A percentile compares a stretch with the other conserved stretches of the same genome.
Conservation (phyloP, 2,113 vertebrate genomes). For the Hucho hucho region DNA sequence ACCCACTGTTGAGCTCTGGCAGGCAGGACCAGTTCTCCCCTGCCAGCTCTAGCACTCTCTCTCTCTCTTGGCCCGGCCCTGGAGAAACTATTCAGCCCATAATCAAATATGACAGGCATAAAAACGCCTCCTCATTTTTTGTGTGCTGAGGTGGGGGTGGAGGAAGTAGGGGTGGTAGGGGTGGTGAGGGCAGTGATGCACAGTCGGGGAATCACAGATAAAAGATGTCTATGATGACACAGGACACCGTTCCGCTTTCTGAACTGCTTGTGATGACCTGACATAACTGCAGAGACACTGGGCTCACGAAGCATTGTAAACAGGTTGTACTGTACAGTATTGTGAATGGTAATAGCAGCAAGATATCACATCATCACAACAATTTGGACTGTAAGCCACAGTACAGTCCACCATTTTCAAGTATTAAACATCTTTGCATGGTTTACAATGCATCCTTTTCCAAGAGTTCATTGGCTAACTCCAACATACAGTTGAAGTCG, state of each 20-base stretch:
- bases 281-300: not conserved
- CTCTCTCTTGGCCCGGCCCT: conserved; percentile 41
- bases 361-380: not conserved
- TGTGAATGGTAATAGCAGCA: not conserved
- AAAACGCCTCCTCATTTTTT: conserved; percentile 61
- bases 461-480: not conserved
- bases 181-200: conserved; percentile 10
- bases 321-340: not conserved
- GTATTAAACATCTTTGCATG: no score
- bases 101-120: conserved; percentile 76
- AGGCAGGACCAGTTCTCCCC: conserved; percentile 48
- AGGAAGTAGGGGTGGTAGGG: not conserved
- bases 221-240: not conserved
- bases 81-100: conserved; percentile 63
- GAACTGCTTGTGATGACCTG: not conserved
- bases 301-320: not conserved
- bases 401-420: no score
- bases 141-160: conserved; percentile 23
- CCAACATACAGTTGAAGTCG: no score
- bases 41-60: conserved; percentile 56
- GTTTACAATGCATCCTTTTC: not conserved
- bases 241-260: not conserved
- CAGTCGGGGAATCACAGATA: conserved; percentile 2
- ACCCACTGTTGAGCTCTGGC: conserved; percentile 67
- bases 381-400: not conserved